These are phyloP conservation scores for Melanotaenia boesemani DNA, from an alignment of 2,797 vertebrate species.

Conservation along the genomic window DNA sequence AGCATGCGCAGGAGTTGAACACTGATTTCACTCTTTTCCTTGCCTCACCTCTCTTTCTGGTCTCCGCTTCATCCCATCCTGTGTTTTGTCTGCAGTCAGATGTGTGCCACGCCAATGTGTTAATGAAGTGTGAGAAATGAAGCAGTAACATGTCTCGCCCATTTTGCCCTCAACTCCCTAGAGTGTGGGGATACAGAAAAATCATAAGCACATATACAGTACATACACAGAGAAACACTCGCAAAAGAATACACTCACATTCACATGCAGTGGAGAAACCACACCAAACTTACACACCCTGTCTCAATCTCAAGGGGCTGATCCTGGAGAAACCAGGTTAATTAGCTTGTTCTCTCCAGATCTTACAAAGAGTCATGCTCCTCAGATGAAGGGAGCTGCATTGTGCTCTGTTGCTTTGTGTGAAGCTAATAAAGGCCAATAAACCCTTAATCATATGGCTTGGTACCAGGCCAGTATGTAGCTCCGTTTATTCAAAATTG, in stretches of 20 bases:
- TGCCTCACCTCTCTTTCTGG: not conserved
- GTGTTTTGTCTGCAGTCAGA: slow-evolving; percentile 69
- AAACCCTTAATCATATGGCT: slow-evolving; percentile 69
- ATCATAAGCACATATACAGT: not conserved
- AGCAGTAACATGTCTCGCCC: slow-evolving; percentile 86
- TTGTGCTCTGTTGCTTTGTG: slow-evolving; percentile 73
- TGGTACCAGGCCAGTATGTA: slow-evolving; percentile 56
- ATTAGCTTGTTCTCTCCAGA: slow-evolving; percentile 88
- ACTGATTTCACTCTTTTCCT: slow-evolving; percentile 22
- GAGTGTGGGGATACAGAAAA: slow-evolving; percentile 43
- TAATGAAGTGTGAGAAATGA: slow-evolving; percentile 95
- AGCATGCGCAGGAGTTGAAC: slow-evolving; percentile 27
- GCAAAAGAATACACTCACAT: slow-evolving; percentile 19
- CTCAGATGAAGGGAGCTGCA: slow-evolving; percentile 71
- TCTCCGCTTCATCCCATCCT: slow-evolving; percentile 27
- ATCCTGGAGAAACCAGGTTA: slow-evolving; percentile 87
- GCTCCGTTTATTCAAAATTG: slow-evolving; percentile 60
- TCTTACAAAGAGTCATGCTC: slow-evolving; percentile 75
- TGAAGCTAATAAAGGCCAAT: slow-evolving; percentile 71
- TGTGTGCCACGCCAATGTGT: slow-evolving; percentile 79
- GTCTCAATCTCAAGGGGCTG: slow-evolving; percentile 85
- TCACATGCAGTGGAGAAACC: not conserved
- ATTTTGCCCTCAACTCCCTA: slow-evolving; percentile 74
- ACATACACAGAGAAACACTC: not conserved
- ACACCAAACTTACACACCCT: slow-evolving; percentile 27